Evolutionary conservation across 2,888 invertebrate species (phyloP).

Genomic region (Drosophila borealis): DNA sequence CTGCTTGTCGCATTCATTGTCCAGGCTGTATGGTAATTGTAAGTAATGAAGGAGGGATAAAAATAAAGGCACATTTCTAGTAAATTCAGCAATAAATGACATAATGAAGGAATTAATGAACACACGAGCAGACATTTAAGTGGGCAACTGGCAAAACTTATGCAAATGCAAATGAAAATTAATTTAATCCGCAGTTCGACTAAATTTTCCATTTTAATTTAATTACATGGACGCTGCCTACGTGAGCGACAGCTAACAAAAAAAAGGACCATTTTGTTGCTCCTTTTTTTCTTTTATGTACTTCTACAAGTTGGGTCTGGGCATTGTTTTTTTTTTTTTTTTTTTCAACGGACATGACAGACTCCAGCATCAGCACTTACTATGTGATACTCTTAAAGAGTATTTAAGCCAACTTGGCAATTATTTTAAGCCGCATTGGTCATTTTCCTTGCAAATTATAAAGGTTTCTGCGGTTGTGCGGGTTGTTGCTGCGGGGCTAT

Average conservation of each 20-base stretch:
- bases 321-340: slow-evolving; percentile 13
- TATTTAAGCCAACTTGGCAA: slow-evolving; percentile 80
- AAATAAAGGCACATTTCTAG: slow-evolving; percentile 62
- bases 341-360: slow-evolving; percentile 16
- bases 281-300: background rate
- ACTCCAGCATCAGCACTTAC: slow-evolving; percentile 25
- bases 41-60: slow-evolving; percentile 37
- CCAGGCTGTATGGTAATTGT: slow-evolving; percentile 9
- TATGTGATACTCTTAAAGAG: slow-evolving; percentile 51
- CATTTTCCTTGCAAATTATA: slow-evolving; percentile 82
- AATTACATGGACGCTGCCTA: slow-evolving; percentile 84
- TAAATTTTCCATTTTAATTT: slow-evolving; percentile 85
- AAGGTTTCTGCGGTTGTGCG: slow-evolving; percentile 69
- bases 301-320: slow-evolving; percentile 2
- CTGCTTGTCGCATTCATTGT: slow-evolving; percentile 22
- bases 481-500: slow-evolving; percentile 38
- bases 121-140: slow-evolving; percentile 35
- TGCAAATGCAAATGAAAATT: slow-evolving; percentile 85
- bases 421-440: slow-evolving; percentile 79
- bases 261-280: slow-evolving; percentile 56
- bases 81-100: slow-evolving; percentile 71
- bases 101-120: slow-evolving; percentile 77
- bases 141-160: slow-evolving; percentile 73
- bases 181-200: slow-evolving; percentile 84
- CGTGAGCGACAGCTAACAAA: slow-evolving; percentile 83